A percentile compares a stretch with the other conserved stretches of the same genome.
Evolutionary conservation across 2,113 vertebrate genomes (phyloP).

Genomic region (Chrysemys picta): DNA sequence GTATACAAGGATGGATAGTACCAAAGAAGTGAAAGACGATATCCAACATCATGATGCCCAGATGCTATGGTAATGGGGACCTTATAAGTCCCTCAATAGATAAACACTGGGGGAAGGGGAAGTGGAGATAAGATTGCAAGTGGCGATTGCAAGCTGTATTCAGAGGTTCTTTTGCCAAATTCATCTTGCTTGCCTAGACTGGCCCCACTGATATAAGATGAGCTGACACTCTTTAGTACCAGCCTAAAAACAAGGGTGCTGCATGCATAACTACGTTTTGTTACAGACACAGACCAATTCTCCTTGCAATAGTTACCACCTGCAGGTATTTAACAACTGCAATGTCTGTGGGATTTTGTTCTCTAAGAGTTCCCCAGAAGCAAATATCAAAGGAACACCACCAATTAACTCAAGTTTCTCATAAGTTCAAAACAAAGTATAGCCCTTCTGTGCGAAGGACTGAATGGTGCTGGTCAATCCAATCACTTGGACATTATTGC

Average conservation of each 20-base stretch:
- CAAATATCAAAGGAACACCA: neutral
- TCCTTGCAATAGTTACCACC: neutral
- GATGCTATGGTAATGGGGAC: neutral
- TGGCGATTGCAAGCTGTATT: neutral
- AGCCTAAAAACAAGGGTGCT: constrained; percentile 12
- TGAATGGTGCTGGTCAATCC: neutral
- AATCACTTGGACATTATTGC: neutral
- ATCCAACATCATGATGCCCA: neutral
- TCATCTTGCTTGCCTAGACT: neutral
- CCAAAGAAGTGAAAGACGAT: constrained; percentile 13
- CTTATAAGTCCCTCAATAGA: neutral
- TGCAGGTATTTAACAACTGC: neutral
- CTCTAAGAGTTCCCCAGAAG: neutral
- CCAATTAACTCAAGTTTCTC: neutral
- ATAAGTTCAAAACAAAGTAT: neutral
- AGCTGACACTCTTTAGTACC: neutral
- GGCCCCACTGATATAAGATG: neutral
- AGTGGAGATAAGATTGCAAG: neutral
- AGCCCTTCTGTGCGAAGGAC: neutral
- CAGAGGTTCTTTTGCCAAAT: neutral
- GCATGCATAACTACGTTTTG: neutral
- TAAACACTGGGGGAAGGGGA: neutral
- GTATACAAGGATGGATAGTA: neutral
- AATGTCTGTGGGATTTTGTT: neutral
- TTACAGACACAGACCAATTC: neutral